Evolutionary conservation across 37 sponge, comb jelly and placozoan species (phyloP).

Genomic region (Lycopodina hypogea): DNA sequence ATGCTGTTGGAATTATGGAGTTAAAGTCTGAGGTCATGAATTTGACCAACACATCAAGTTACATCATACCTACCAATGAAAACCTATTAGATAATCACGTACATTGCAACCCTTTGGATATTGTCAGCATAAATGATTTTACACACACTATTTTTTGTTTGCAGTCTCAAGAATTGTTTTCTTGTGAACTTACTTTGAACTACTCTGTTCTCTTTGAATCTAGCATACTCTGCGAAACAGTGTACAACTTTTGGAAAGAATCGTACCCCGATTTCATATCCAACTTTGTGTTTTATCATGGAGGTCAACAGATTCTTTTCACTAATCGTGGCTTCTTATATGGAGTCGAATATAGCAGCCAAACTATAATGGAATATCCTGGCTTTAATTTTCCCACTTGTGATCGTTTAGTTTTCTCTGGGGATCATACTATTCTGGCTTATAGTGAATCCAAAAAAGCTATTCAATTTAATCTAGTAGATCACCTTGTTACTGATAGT

Average conservation of each 20-base stretch:
- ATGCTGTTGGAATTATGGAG: slow-evolving; percentile 1
- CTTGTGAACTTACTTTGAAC: not conserved
- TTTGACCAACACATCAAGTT: not conserved
- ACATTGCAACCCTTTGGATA: not conserved
- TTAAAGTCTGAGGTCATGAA: not conserved
- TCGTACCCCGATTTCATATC: not conserved
- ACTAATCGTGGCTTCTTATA: not conserved
- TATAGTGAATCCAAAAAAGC: not conserved
- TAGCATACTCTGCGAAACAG: too few species aligned
- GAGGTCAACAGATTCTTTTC: not conserved
- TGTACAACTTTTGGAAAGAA: too few species aligned
- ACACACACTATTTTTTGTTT: not conserved
- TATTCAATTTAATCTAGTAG: not conserved
- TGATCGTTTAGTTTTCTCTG: not conserved
- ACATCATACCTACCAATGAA: not conserved
- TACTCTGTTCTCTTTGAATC: not conserved
- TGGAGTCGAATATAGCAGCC: not conserved
- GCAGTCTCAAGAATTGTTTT: not conserved
- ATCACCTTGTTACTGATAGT: not conserved
- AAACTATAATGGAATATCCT: not conserved
- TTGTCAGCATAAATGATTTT: not conserved
- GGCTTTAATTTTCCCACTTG: not conserved
- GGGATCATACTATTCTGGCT: not conserved
- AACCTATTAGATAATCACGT: too few species aligned
- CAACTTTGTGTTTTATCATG: not conserved